Base-by-base conservation (phyloP, 1,140 invertebrate genomes). In the Proales similis region DNA sequence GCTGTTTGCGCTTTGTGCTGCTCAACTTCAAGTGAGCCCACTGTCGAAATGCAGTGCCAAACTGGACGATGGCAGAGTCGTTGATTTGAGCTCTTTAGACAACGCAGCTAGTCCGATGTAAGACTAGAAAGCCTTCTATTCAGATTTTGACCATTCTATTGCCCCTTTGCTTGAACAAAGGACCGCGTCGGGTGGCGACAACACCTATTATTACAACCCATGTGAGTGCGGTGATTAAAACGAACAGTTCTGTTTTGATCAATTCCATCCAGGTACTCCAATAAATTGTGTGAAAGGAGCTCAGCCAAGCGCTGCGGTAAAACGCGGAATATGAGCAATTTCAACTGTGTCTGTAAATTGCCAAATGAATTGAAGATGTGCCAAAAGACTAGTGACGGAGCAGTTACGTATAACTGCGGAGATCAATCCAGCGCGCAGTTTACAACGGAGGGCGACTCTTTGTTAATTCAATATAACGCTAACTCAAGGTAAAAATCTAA, bases 251-350 rank as follows among this genome's bases (percentile, higher is more conserved):
- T n/a, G n/a, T n/a, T n/a, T n/a, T n/a, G n/a, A n/a, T 24, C 39
- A 39, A 57, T 57, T 57, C 22, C 39, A 57, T 22, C 49, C 49
- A 11, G 39, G 49, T 14, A n/a, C 14, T 57, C 49, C 49, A n/a
- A 57, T 57, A 6, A 1, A 24, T 7, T 57, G 49, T 57, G n/a
- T 24, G n/a, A 2, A 11, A 57, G 36, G 36, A 19, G 49, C 6
- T n/a, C 4, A 7, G 17, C 4, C 30, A 42, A 24, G 36, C 6
- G 17, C 49, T 27, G 49, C 49, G 22, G 49, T 46, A 4, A 14
- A 36, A 36, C 9, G 14, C 9, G 9, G 33, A 9, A 9, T 36
- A 36, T 36, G 9, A 36, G 14, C 33, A 36, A 9, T 36, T 36
- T 36, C 14, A 9, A 14, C 33, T 36, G 14, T 19, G 26, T 17